Conservation (phyloP, 1,140 invertebrate species). For the Zelostemma sp. region DNA sequence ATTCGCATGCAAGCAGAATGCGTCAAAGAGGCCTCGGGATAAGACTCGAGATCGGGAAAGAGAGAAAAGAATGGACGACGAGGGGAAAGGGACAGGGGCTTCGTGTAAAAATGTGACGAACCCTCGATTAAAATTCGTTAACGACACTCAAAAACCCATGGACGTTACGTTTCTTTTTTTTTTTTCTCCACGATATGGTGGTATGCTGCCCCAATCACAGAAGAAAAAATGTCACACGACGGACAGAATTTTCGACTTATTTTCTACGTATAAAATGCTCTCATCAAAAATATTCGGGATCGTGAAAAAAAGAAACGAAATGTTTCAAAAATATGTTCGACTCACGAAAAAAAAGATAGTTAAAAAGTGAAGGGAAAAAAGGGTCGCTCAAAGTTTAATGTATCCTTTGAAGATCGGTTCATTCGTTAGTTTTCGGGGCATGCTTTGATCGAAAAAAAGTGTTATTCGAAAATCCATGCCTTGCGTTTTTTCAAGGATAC, state of each 20-base stretch:
- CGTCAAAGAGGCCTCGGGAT: slow-evolving; percentile 43
- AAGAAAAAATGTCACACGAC: slow-evolving; percentile 78
- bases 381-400: neutral
- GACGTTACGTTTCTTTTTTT: slow-evolving; percentile 65
- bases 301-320: slow-evolving; percentile 26
- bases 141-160: slow-evolving; percentile 75
- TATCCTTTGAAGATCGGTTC: too few species aligned
- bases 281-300: slow-evolving; percentile 52
- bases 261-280: slow-evolving; percentile 55
- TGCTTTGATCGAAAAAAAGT: too few species aligned
- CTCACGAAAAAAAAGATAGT: slow-evolving; percentile 21
- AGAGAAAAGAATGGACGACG: slow-evolving; percentile 36
- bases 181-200: slow-evolving; percentile 60
- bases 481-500: slow-evolving; percentile 35
- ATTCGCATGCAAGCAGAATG: slow-evolving; percentile 68
- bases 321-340: neutral
- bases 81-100: slow-evolving; percentile 31
- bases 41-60: slow-evolving; percentile 14
- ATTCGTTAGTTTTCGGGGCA: too few species aligned
- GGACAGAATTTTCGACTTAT: slow-evolving; percentile 58
- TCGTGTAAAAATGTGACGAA: slow-evolving; percentile 61
- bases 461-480: slow-evolving; percentile 36
- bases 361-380: slow-evolving; percentile 13
- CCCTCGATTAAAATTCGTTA: slow-evolving; percentile 60
- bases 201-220: slow-evolving; percentile 79